These are phyloP conservation scores for Scaptodrosophila latifasciaeformis DNA, from an alignment of 2,888 invertebrate species.

Conservation along the genomic window DNA sequence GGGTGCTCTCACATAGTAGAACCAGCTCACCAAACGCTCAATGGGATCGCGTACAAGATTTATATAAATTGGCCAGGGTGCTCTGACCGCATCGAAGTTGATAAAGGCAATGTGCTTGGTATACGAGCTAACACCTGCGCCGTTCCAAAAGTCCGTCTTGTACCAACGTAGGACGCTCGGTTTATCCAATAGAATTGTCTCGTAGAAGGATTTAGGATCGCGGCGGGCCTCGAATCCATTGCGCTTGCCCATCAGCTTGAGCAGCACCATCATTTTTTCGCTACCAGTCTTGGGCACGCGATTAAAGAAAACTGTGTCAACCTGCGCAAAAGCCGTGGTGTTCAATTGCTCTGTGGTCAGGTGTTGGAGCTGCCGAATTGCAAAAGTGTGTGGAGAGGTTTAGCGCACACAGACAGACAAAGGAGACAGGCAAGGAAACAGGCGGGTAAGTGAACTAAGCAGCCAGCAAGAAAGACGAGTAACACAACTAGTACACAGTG, in stretches of 20 bases:
- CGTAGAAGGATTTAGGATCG: slow-evolving; percentile 83
- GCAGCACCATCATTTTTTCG: slow-evolving; percentile 90
- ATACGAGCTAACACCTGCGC: slow-evolving; percentile 80
- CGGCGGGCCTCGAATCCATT: slow-evolving; percentile 85
- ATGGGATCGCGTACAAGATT: slow-evolving; percentile 92
- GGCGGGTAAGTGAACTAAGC: neutral
- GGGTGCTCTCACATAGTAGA: slow-evolving; percentile 90
- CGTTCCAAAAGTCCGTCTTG: slow-evolving; percentile 83
- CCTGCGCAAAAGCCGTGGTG: slow-evolving; percentile 70
- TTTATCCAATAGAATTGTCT: slow-evolving; percentile 77
- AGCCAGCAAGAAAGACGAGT: neutral
- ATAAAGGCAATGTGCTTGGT: slow-evolving; percentile 92
- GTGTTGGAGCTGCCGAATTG: slow-evolving; percentile 52
- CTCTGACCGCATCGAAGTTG: slow-evolving; percentile 85
- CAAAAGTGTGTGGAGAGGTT: slow-evolving; percentile 38
- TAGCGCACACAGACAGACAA: neutral
- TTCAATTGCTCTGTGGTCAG: slow-evolving; percentile 53
- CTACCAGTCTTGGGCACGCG: slow-evolving; percentile 93
- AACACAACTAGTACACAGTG: no score
- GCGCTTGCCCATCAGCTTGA: slow-evolving; percentile 80
- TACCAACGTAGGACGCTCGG: slow-evolving; percentile 85
- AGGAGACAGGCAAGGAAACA: slow-evolving; percentile 2
- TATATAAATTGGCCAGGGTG: slow-evolving; percentile 89
- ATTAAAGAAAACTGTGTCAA: slow-evolving; percentile 89
- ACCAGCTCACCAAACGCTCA: slow-evolving; percentile 92